Percentiles rank a stretch among this genome's conserved stretches.
These are phyloP conservation scores for Callithrix jacchus DNA, from an alignment of 2,113 vertebrate species.

Conservation along the genomic window DNA sequence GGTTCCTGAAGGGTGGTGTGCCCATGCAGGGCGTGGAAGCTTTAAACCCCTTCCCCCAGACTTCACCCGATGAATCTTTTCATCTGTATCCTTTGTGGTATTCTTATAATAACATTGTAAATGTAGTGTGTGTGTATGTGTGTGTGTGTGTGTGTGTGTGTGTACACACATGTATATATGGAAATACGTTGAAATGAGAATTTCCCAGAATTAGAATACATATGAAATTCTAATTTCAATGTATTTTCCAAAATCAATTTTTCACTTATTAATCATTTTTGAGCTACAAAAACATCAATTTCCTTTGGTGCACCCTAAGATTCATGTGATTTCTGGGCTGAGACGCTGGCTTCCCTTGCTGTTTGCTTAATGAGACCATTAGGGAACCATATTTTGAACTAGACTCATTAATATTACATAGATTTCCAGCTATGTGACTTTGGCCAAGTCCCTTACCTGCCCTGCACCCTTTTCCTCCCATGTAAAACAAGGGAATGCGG, in stretches of 20 bases:
- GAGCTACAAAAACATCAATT: background rate
- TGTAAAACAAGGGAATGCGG: constrained; percentile 1
- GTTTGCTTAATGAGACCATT: background rate
- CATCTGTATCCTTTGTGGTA: no score
- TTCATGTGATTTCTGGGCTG: background rate
- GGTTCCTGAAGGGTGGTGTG: no score
- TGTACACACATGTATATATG: no score
- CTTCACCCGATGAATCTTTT: no score
- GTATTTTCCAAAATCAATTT: background rate
- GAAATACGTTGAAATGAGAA: no score
- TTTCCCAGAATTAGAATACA: no score
- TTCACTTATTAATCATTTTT: background rate
- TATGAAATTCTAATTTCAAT: constrained; percentile 12
- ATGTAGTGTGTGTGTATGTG: no score
- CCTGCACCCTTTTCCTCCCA: background rate
- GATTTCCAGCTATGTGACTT: background rate
- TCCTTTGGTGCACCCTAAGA: background rate
- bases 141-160: no score
- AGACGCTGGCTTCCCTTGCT: background rate
- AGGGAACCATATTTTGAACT: background rate
- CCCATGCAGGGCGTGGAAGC: no score
- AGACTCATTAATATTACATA: background rate
- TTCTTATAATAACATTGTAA: no score
- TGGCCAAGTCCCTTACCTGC: background rate
- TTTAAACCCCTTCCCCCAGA: no score